These are phyloP conservation scores for Pachliopta kotzebuea DNA, from an alignment of 2,888 invertebrate genomes.

Conservation along the genomic window DNA sequence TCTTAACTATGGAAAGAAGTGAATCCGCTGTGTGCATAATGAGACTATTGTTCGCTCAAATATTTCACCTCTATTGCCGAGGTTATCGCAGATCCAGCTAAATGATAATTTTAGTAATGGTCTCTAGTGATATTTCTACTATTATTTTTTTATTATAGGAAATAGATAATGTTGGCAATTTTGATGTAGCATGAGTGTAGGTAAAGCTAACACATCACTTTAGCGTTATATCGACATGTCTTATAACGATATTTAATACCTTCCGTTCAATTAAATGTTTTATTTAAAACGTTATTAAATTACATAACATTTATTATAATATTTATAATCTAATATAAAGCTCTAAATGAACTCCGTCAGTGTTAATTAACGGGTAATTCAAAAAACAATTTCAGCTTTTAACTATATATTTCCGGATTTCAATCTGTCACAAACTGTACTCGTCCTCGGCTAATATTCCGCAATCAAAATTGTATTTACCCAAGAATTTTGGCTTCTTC, in stretches of 20 bases:
- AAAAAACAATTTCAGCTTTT: not conserved
- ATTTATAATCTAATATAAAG: not conserved
- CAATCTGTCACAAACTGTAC: not conserved
- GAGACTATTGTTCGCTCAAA: conserved; percentile 1
- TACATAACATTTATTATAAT: not conserved
- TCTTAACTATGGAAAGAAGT: conserved; percentile 1
- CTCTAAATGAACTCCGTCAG: too few relatives aligned
- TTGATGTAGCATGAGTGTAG: not conserved
- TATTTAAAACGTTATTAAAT: not conserved
- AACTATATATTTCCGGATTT: not conserved
- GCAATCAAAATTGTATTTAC: conserved; percentile 11
- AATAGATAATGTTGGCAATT: not conserved
- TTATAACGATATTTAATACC: too few relatives aligned
- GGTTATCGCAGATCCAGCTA: not conserved
- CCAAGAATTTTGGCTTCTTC: conserved; percentile 12
- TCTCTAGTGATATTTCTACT: not conserved
- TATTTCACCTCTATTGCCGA: conserved; percentile 1
- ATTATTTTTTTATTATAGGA: not conserved
- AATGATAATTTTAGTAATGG: not conserved
- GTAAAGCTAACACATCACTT: not conserved
- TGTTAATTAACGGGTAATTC: too few relatives aligned
- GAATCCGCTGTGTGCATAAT: conserved; percentile 2
- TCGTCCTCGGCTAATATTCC: not conserved
- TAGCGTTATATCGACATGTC: not conserved
- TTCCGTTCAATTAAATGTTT: not conserved